These are phyloP conservation scores for Elanoides forficatus DNA, from an alignment of 2,113 vertebrate genomes.

Conservation along the genomic window DNA sequence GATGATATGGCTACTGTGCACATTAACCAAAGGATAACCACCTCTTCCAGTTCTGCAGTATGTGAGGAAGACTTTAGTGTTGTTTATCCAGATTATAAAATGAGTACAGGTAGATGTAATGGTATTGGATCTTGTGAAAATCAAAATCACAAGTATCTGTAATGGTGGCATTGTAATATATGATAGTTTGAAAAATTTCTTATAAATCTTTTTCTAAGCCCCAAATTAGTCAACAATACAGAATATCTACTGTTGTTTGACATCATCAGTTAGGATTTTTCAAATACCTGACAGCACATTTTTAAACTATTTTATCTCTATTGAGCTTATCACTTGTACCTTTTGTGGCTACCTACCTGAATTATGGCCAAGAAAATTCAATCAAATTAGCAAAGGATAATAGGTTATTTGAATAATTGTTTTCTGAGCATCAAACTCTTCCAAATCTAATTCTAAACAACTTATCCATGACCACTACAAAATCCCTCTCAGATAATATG, in stretches of 20 bases:
- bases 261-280: background rate
- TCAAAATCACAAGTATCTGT: background rate
- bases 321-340: background rate
- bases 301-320: background rate
- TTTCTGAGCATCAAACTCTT: background rate
- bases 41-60: background rate
- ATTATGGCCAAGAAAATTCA: background rate
- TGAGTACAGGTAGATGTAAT: background rate
- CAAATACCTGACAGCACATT: background rate
- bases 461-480: background rate
- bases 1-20: background rate
- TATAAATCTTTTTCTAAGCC: background rate
- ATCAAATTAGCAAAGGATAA: background rate
- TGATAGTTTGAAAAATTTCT: background rate
- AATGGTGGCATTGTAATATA: background rate
- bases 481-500: background rate
- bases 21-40: background rate
- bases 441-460: background rate
- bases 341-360: background rate
- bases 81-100: background rate
- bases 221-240: background rate
- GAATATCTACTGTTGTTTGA: background rate
- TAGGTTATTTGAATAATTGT: background rate
- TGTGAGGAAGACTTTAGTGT: background rate
- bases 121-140: background rate